These are phyloP conservation scores for Polymixis flavicincta DNA, from an alignment of 2,888 invertebrate species.

Conservation along the genomic window DNA sequence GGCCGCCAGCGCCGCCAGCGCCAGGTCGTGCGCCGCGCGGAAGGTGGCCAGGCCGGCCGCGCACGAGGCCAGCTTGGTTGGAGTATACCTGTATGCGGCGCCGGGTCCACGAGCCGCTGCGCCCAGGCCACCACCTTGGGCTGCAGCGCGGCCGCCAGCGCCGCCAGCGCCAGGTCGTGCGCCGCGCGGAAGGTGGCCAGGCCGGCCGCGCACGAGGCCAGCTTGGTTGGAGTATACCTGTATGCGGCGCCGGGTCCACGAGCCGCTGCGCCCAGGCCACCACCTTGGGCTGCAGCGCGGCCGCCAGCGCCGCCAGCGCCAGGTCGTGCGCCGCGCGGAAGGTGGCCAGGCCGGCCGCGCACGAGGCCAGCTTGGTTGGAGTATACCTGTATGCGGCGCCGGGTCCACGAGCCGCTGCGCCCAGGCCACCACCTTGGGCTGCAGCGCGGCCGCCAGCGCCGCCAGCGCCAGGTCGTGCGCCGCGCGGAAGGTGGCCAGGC, in stretches of 20 bases:
- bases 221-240: no score
- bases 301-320: constrained; percentile 74
- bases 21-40: constrained; percentile 78
- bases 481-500: constrained; percentile 78
- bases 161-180: constrained; percentile 74
- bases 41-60: constrained; percentile 80
- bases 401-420: constrained; percentile 77
- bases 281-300: constrained; percentile 75
- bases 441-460: constrained; percentile 76
- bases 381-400: constrained; percentile 62
- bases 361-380: constrained; percentile 79
- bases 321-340: constrained; percentile 79
- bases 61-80: constrained; percentile 80
- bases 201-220: constrained; percentile 81
- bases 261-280: constrained; percentile 78
- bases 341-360: constrained; percentile 79
- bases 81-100: constrained; percentile 64
- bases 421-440: constrained; percentile 76
- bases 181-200: constrained; percentile 80
- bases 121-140: constrained; percentile 79
- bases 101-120: constrained; percentile 73
- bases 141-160: constrained; percentile 74
- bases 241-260: constrained; percentile 70
- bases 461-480: constrained; percentile 76
- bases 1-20: constrained; percentile 74